Conservation (phyloP, 1,140 invertebrate genomes). For the Drosophila seguyi region DNA sequence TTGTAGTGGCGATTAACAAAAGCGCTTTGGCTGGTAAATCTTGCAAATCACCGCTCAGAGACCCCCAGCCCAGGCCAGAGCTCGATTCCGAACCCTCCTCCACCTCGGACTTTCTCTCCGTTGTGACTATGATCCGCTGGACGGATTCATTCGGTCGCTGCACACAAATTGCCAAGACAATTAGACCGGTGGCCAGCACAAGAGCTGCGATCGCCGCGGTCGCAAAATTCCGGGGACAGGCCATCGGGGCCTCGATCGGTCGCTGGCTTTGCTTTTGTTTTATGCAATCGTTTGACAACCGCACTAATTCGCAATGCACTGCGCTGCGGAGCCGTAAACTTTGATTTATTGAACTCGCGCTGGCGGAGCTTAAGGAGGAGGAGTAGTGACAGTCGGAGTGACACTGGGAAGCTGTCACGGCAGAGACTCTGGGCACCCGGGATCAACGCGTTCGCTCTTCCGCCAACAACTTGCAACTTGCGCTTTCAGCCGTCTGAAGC, state of each 20-base stretch:
- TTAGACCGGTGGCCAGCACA: conserved; percentile 58
- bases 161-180: conserved; percentile 65
- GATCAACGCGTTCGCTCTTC: conserved; percentile 18
- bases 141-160: conserved; percentile 47
- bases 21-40: conserved; percentile 36
- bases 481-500: conserved; percentile 53
- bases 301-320: conserved; percentile 20
- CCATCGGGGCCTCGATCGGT: conserved; percentile 35
- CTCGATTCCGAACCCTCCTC: neutral
- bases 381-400: conserved; percentile 10
- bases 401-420: conserved; percentile 21
- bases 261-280: conserved; percentile 28
- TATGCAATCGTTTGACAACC: conserved; percentile 47
- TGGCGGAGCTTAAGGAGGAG: neutral
- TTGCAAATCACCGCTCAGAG: conserved; percentile 43
- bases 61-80: neutral
- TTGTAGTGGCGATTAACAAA: conserved; percentile 60
- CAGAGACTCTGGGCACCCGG: conserved; percentile 25
- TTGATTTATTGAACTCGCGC: conserved; percentile 67
- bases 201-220: conserved; percentile 41
- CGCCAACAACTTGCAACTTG: conserved; percentile 42
- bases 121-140: conserved; percentile 53
- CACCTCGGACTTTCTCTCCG: conserved; percentile 31
- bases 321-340: conserved; percentile 52
- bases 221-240: conserved; percentile 45